These are phyloP conservation scores for Hypolimnas misippus DNA, from an alignment of 2,888 invertebrate genomes.

Conservation along the genomic window DNA sequence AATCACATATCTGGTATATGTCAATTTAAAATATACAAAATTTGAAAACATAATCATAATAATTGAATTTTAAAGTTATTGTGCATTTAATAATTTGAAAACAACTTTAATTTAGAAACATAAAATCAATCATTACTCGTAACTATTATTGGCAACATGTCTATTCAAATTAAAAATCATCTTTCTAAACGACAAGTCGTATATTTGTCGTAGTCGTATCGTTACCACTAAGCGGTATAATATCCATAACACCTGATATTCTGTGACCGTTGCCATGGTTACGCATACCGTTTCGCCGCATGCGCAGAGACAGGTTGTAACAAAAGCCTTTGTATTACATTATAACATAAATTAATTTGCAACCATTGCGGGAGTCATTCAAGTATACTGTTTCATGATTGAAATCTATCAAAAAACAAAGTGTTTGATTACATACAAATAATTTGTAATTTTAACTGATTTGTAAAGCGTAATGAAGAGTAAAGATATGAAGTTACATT, in stretches of 20 bases:
- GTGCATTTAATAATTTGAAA: too few species aligned
- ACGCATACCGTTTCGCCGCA: conserved; percentile 56
- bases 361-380: conserved; percentile 34
- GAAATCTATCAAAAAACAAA: neutral
- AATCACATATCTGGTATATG: too few species aligned
- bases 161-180: too few species aligned
- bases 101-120: too few species aligned
- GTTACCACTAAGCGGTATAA: conserved; percentile 13
- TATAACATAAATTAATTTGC: conserved; percentile 39
- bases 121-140: too few species aligned
- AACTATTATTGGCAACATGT: too few species aligned
- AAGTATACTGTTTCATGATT: conserved; percentile 31
- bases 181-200: too few species aligned
- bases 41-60: too few species aligned
- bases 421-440: conserved; percentile 8
- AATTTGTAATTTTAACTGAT: neutral
- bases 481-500: neutral
- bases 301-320: conserved; percentile 69
- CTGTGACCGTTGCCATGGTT: conserved; percentile 57
- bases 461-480: too few species aligned
- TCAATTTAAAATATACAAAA: too few species aligned
- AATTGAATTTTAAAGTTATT: too few species aligned
- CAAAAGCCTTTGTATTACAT: conserved; percentile 59
- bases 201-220: too few species aligned
- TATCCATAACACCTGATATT: conserved; percentile 41